Conservation (phyloP, 1,140 invertebrate genomes). For the Heliconius himera region DNA sequence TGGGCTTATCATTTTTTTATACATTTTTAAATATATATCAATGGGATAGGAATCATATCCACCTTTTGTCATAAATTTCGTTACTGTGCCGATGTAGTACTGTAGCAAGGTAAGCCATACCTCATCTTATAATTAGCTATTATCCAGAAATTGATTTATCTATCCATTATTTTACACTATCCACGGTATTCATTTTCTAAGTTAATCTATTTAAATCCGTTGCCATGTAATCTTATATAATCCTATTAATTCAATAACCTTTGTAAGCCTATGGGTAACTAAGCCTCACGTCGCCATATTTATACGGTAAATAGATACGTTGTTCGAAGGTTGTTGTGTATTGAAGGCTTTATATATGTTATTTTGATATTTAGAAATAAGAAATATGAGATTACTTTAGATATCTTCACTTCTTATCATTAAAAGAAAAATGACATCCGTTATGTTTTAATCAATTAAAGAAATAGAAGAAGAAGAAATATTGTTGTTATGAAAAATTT, state of each 20-base stretch:
- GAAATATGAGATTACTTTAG: neutral
- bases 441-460: too few relatives aligned
- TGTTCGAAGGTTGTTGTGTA: conserved; percentile 9
- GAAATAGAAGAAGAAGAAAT: too few relatives aligned
- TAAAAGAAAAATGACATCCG: too few relatives aligned
- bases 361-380: neutral
- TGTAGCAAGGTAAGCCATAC: neutral
- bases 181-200: neutral
- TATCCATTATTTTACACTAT: neutral
- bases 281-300: conserved; percentile 29
- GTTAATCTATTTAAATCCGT: conserved; percentile 7
- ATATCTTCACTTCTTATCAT: too few relatives aligned
- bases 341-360: neutral
- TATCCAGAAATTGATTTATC: neutral
- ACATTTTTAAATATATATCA: too few relatives aligned
- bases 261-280: conserved; percentile 34
- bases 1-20: too few relatives aligned
- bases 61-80: neutral
- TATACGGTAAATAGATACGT: conserved; percentile 32
- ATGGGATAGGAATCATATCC: too few relatives aligned
- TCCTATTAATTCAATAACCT: conserved; percentile 39
- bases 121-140: neutral
- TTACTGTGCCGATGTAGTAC: too few relatives aligned
- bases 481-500: too few relatives aligned
- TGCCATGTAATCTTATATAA: conserved; percentile 39